Conservation (phyloP, 1,140 invertebrate species). For the Fopius arisanus region DNA sequence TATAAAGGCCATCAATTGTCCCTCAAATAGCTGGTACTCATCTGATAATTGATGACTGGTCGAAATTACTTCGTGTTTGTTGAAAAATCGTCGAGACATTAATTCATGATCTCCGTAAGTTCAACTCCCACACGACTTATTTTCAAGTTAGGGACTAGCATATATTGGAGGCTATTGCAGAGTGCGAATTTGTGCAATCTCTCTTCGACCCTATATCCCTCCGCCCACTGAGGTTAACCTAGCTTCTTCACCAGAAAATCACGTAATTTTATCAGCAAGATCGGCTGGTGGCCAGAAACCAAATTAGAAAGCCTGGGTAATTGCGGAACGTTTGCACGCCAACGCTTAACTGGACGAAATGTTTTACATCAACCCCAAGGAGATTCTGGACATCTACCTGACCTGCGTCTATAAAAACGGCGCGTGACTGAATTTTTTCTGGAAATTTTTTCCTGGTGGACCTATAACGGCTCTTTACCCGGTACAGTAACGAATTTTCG, state of each 20-base stretch:
- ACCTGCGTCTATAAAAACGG: neutral
- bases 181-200: conserved; percentile 29
- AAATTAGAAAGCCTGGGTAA: conserved; percentile 56
- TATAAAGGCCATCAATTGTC: neutral
- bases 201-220: conserved; percentile 25
- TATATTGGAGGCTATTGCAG: neutral
- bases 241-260: conserved; percentile 39
- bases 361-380: conserved; percentile 29
- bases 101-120: neutral
- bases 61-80: neutral
- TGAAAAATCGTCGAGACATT: neutral
- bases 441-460: neutral
- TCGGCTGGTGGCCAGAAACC: conserved; percentile 42
- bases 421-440: neutral
- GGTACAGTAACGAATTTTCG: too few species aligned
- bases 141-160: neutral
- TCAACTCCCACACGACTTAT: neutral
- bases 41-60: neutral
- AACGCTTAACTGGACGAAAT: conserved; percentile 50
- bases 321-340: conserved; percentile 54
- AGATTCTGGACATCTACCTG: conserved; percentile 2
- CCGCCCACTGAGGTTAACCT: conserved; percentile 35
- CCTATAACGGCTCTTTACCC: too few species aligned
- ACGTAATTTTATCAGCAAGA: conserved; percentile 54
- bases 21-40: neutral